Percentiles rank a stretch among this genome's conserved stretches.
Conservation (phyloP, 2,113 vertebrate genomes). For the Platanista minor region DNA sequence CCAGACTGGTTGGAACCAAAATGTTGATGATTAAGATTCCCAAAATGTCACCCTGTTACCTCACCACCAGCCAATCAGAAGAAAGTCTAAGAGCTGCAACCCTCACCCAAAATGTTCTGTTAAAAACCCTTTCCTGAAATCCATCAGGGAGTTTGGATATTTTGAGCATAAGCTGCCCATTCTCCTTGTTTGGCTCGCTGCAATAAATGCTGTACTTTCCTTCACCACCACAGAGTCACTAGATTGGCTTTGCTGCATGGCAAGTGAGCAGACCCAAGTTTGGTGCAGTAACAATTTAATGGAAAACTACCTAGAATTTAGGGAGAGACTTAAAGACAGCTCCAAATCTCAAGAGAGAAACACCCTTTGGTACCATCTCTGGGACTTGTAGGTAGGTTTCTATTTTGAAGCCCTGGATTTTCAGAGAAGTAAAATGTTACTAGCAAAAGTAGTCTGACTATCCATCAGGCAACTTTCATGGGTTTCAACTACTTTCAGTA, state of each 20-base stretch:
- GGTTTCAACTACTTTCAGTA: not conserved
- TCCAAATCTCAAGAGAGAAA: not conserved
- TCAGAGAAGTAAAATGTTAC: not conserved
- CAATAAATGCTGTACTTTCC: not conserved
- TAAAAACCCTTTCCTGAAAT: not conserved
- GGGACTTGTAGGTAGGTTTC: not conserved
- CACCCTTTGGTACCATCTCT: not conserved
- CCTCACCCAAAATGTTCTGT: not conserved
- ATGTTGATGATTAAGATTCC: not conserved
- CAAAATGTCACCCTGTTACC: not conserved
- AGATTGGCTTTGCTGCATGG: not conserved
- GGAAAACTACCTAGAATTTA: not conserved
- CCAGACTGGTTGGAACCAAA: not conserved
- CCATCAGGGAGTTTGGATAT: not conserved
- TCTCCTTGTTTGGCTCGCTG: not conserved
- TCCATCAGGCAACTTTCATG: not conserved
- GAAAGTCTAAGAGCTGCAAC: not conserved
- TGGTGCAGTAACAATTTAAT: not conserved
- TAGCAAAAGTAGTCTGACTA: not conserved
- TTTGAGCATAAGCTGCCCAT: not conserved
- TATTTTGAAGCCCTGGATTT: slow-evolving; percentile 33
- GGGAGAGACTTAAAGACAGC: not conserved
- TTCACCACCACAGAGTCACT: not conserved
- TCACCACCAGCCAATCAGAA: not conserved
- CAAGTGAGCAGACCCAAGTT: not conserved